phyloP scores from a whole-genome alignment of 1,140 invertebrate species.

The Hyphantria cunea region DNA sequence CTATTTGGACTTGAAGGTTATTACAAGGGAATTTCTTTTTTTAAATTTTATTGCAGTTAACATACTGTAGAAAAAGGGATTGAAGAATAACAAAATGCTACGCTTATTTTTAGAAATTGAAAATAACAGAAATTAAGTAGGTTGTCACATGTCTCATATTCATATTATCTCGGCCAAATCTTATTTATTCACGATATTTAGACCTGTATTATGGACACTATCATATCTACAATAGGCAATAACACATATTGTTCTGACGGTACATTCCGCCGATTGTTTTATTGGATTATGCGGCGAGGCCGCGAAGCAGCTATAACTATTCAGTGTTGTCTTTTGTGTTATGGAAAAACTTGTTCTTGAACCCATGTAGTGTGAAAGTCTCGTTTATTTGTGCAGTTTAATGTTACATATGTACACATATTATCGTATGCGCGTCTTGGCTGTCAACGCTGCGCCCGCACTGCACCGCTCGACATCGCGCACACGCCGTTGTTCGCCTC shows the following conservation, averaged over 20 bases:
- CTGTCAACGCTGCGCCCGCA: slow-evolving; percentile 56
- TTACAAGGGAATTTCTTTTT: too few species aligned
- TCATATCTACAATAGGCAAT: slow-evolving; percentile 2
- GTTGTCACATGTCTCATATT: too few species aligned
- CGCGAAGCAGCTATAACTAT: slow-evolving; percentile 81
- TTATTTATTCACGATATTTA: too few species aligned
- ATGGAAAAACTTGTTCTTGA: slow-evolving; percentile 82
- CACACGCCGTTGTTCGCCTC: slow-evolving; percentile 29
- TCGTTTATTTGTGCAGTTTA: slow-evolving; percentile 81
- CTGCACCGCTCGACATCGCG: slow-evolving; percentile 34
- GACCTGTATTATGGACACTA: too few species aligned
- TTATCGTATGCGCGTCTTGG: slow-evolving; percentile 65
- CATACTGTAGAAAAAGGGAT: too few species aligned
- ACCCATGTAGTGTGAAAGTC: slow-evolving; percentile 81
- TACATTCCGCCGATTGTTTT: slow-evolving; percentile 81
- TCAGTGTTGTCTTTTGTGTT: slow-evolving; percentile 82
- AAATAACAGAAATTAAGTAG: too few species aligned
- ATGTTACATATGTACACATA: slow-evolving; percentile 82
- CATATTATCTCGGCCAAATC: too few species aligned
- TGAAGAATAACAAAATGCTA: too few species aligned
- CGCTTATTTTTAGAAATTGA: too few species aligned
- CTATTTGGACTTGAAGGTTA: too few species aligned
- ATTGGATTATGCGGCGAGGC: slow-evolving; percentile 79
- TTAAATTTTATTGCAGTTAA: too few species aligned
- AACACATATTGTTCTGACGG: slow-evolving; percentile 49